Conservation (phyloP, 2,888 invertebrate species). For the Stenodema calcarata region DNA sequence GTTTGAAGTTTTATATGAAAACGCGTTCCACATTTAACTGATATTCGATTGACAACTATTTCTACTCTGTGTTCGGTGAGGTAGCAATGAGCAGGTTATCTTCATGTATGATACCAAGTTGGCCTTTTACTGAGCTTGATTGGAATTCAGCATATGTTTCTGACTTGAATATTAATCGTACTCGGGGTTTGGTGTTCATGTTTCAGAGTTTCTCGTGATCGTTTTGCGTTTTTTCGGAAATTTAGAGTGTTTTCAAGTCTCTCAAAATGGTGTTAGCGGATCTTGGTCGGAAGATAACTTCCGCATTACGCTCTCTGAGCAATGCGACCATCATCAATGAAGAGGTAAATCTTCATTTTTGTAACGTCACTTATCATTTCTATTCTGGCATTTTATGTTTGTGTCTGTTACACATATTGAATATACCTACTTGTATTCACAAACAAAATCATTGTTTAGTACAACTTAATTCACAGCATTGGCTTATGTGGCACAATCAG, state of each 20-base stretch:
- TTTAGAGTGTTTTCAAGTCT: not conserved
- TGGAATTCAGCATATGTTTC: not conserved
- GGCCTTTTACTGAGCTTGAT: not conserved
- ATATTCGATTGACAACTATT: no score
- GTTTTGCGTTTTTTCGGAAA: not conserved
- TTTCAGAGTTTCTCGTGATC: not conserved
- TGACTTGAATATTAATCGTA: not conserved
- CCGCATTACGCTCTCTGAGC: conserved; percentile 95
- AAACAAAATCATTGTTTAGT: no score
- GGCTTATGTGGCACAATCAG: no score
- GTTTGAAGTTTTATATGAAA: no score
- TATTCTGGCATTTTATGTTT: not conserved
- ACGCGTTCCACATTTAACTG: no score
- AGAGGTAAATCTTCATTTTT: conserved; percentile 71
- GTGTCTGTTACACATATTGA: no score
- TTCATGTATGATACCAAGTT: conserved; percentile 1
- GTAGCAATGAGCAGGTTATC: conserved; percentile 32
- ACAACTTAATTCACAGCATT: no score
- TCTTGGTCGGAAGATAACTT: conserved; percentile 98
- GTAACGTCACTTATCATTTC: not conserved
- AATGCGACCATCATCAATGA: conserved; percentile 98
- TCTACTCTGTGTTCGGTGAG: not conserved
- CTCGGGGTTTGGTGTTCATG: not conserved
- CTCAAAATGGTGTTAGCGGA: conserved; percentile 96
- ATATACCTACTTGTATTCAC: no score